Conservation (phyloP, 1,140 invertebrate genomes). For the Globodera ellingtonae region DNA sequence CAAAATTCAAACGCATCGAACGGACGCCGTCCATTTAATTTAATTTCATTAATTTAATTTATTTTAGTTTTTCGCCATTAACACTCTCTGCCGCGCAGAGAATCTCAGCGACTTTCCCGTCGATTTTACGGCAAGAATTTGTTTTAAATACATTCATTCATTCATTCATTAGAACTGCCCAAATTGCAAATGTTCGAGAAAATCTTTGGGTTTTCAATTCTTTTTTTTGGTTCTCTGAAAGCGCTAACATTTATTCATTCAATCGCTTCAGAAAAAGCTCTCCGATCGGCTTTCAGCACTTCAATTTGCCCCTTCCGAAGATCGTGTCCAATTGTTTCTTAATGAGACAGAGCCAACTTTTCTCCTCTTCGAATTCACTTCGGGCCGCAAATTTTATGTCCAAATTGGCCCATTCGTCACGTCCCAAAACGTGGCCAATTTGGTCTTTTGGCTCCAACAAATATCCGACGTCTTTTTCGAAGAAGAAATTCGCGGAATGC, state of each 20-base stretch:
- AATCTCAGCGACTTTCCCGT: conserved; percentile 2
- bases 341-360: conserved; percentile 6
- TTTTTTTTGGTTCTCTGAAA: background rate
- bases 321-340: background rate
- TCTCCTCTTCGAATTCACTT: conserved; percentile 1
- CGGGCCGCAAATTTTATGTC: conserved; percentile 1
- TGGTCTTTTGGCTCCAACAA: background rate
- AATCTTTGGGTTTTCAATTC: background rate
- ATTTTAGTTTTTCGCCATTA: background rate
- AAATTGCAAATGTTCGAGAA: too few species aligned
- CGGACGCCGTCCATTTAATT: background rate
- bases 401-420: conserved; percentile 1
- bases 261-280: background rate
- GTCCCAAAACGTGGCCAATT: background rate
- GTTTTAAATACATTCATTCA: background rate
- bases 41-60: background rate
- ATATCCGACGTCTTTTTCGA: conserved; percentile 1
- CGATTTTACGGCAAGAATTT: background rate
- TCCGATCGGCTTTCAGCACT: background rate
- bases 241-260: background rate
- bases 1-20: background rate
- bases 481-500: conserved; percentile 13
- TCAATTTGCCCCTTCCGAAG: background rate
- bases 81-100: background rate
- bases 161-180: too few species aligned